Conservation (phyloP, 2,888 invertebrate species). For the Ochropleura leucogaster region DNA sequence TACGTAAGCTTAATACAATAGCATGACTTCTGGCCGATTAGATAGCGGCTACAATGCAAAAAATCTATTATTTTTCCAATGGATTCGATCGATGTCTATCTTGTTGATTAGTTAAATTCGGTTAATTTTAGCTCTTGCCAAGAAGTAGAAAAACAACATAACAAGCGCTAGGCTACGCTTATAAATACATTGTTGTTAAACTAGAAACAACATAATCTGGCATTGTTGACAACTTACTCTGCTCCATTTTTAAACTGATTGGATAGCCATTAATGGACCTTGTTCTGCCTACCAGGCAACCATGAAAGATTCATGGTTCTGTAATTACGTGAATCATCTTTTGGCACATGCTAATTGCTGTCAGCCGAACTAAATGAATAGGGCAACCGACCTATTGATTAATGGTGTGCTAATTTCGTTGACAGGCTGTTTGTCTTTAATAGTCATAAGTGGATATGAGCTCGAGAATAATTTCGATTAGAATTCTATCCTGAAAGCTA, state of each 20-base stretch:
- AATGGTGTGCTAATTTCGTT: conserved; percentile 13
- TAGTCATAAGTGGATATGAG: background rate
- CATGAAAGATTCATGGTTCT: conserved; percentile 30
- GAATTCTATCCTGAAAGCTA: background rate
- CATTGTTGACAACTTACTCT: background rate
- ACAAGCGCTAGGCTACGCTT: background rate
- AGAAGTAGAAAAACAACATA: conserved; percentile 1
- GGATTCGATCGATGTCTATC: background rate
- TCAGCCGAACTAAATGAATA: conserved; percentile 29
- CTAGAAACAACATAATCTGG: background rate
- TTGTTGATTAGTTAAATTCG: background rate
- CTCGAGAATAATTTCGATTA: background rate
- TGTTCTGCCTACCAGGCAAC: conserved; percentile 11
- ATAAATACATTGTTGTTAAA: conserved; percentile 4
- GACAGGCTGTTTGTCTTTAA: conserved; percentile 1
- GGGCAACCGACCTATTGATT: conserved; percentile 44
- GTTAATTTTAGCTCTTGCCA: conserved; percentile 7
- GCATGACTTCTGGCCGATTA: background rate
- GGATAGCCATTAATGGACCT: conserved; percentile 9
- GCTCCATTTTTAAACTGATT: background rate
- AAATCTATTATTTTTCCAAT: background rate
- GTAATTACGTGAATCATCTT: conserved; percentile 51
- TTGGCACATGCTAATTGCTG: conserved; percentile 49
- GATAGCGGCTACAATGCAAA: background rate
- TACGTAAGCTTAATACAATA: background rate